These are phyloP conservation scores for Tragelaphus eurycerus DNA, from an alignment of 2,797 vertebrate species.

Conservation along the genomic window DNA sequence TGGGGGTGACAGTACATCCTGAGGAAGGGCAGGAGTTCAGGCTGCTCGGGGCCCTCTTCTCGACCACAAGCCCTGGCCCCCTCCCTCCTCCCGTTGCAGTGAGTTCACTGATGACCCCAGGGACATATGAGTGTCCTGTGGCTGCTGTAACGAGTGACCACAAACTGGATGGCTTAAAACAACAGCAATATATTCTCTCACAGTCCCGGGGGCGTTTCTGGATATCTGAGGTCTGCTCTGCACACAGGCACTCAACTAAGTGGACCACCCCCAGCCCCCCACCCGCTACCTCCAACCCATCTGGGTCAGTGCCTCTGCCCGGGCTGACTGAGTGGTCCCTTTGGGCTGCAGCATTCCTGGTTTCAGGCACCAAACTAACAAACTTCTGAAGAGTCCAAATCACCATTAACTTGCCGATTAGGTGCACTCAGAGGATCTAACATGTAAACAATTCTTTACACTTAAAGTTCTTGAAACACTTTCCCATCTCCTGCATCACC, in stretches of 20 bases:
- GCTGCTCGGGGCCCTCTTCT: not conserved
- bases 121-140: not conserved
- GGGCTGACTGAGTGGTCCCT: fast-evolving
- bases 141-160: not conserved
- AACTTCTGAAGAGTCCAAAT: not conserved
- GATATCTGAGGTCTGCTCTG: not conserved
- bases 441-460: not conserved
- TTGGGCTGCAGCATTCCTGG: not conserved
- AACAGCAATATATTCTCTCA: not conserved
- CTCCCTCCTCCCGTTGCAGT: fast-evolving
- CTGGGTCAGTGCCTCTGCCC: not conserved
- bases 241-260: not conserved
- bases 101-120: not conserved
- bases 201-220: not conserved
- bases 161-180: not conserved
- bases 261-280: not conserved
- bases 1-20: not conserved
- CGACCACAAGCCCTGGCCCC: not conserved
- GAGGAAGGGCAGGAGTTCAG: not conserved
- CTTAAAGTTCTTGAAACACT: no score
- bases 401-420: not conserved
- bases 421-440: not conserved
- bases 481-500: not conserved
- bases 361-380: not conserved
- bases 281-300: fast-evolving